Evolutionary conservation across 2,113 vertebrate genomes (phyloP), one percentile per base, ranked within the genome.

Genomic region (Dasyornis broadbenti): DNA sequence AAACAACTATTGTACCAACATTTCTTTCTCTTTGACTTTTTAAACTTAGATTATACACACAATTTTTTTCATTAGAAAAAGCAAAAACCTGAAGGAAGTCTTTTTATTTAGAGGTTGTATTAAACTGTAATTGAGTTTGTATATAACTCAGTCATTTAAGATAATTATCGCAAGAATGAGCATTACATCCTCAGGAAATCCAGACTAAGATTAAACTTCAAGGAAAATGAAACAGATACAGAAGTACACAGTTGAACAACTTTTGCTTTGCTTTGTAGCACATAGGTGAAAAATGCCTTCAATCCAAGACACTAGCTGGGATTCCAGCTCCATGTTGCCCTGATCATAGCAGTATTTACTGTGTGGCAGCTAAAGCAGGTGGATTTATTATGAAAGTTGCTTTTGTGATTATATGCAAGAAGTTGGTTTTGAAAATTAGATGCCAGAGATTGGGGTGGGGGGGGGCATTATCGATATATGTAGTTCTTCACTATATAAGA

Each of bases 171-270:
- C 13, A 57, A 56, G 73, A 71, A 78, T 73, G 69, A 75, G 7
- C 26, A 61, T 61, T 76, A 23, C 13, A 82, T 72, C 64, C 72
- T 79, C 39, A 78, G 82, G 68, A 95, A 94, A 89, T 86, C 11
- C 57, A 75, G 18, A 31, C 16, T 54, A 33, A 79, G 84, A 82
- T 68, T 89, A 71, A 82, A 61, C 40, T 82, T 84, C 27, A 82
- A 82, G 60, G 28, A 37, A 82, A 85, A 27, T 7, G 19, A 72
- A 90, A 23, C 2, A 86, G 42, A 60, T 50, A 21, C 4, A 45
- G 65, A 75, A 79, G 44, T n/a, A 68, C 11, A 39, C 1, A 35
- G 13, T 0, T 65, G 53, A 94, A 53, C 20, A 69, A 49, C 18
- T 50, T 81, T 35, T 35, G 14, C 17, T 3, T n/a, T 80, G 33